Percentiles rank a stretch among this genome's conserved stretches.
Conservation (phyloP, 2,797 vertebrate species). For the Buceros bicornis region DNA sequence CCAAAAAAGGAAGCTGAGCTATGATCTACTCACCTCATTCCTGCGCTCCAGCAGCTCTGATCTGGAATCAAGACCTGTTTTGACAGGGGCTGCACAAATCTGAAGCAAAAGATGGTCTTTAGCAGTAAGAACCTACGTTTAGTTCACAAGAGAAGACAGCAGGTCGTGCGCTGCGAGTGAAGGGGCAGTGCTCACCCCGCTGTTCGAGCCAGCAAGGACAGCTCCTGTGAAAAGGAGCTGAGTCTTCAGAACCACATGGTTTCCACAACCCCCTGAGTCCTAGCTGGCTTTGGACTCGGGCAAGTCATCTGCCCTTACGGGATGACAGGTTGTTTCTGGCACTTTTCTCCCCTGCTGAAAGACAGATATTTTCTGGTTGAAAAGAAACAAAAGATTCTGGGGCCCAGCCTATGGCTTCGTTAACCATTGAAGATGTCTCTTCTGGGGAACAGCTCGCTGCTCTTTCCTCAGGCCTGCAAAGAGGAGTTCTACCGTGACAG, state of each 20-base stretch:
- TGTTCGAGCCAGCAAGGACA: background rate
- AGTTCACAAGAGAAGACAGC: background rate
- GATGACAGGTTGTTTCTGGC: background rate
- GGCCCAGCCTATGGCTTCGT: background rate
- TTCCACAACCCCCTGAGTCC: fast-evolving
- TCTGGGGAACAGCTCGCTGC: background rate
- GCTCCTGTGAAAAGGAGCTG: background rate
- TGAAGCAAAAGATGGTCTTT: background rate
- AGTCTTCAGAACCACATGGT: background rate
- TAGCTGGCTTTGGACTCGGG: background rate
- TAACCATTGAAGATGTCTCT: background rate
- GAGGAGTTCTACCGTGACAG: background rate
- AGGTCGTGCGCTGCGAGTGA: fast-evolving
- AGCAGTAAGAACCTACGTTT: background rate
- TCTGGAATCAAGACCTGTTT: background rate
- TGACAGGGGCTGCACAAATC: background rate
- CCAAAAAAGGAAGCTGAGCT: background rate
- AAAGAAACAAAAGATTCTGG: background rate
- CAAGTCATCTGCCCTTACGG: background rate
- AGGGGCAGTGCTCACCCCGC: fast-evolving
- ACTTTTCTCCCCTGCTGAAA: background rate
- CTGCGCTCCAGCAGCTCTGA: background rate
- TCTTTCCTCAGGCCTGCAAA: slow-evolving; percentile 33
- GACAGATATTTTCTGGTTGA: background rate
- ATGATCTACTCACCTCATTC: background rate